phyloP scores from a whole-genome alignment of 2,888 invertebrate genomes.

The Glyphotaelius pellucidus region DNA sequence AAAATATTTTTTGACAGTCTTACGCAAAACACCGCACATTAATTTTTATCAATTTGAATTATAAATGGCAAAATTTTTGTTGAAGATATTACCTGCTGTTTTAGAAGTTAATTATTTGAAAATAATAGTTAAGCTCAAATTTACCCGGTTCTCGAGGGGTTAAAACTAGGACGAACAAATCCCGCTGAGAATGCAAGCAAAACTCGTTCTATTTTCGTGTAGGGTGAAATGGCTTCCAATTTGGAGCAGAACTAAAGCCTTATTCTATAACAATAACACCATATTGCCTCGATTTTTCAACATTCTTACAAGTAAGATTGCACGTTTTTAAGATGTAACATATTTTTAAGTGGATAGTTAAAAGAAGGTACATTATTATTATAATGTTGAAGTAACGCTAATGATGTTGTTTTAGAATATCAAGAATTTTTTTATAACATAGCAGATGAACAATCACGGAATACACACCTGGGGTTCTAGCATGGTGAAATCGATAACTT shows the following conservation, averaged over 20 bases:
- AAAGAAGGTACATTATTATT: neutral
- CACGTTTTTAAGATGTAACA: neutral
- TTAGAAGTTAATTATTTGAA: too few relatives aligned
- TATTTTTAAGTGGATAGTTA: neutral
- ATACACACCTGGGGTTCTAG: neutral
- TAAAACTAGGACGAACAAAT: neutral
- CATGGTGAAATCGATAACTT: too few relatives aligned
- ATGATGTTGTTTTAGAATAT: too few relatives aligned
- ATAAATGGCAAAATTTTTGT: too few relatives aligned
- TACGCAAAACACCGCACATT: too few relatives aligned
- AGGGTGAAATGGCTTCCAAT: neutral
- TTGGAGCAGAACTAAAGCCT: neutral
- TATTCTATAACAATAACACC: neutral
- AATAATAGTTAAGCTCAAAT: too few relatives aligned
- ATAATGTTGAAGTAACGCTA: neutral
- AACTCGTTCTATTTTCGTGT: neutral
- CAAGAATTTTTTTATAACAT: neutral
- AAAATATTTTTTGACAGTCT: too few relatives aligned
- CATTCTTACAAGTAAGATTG: too few relatives aligned
- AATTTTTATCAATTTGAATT: too few relatives aligned
- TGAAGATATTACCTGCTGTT: too few relatives aligned
- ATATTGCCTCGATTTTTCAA: neutral
- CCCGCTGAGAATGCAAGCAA: neutral
- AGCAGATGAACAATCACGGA: neutral
- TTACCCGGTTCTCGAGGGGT: neutral